Percentiles rank a stretch among this genome's conserved stretches.
Evolutionary conservation across 2,888 invertebrate species (phyloP).

Genomic region (Eustalomyia histrio): DNA sequence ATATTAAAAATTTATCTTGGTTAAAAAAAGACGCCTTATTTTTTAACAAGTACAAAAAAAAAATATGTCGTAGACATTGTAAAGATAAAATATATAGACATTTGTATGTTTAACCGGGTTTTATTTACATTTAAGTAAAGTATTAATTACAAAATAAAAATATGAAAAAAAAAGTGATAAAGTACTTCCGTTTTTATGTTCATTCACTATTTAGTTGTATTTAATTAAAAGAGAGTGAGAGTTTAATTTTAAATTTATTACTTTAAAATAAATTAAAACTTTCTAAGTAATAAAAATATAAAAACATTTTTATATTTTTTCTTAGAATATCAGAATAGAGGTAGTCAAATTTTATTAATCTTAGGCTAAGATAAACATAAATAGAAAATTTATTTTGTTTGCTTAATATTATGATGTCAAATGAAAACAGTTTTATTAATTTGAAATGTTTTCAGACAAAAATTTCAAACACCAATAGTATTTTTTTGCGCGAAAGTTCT

Average conservation of each 20-base stretch:
- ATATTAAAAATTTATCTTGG: not conserved
- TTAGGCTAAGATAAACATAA: slow-evolving; percentile 5
- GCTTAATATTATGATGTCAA: slow-evolving; percentile 7
- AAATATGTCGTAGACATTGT: slow-evolving; percentile 12
- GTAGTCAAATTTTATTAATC: not conserved
- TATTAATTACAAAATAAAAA: slow-evolving; percentile 54
- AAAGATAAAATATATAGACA: slow-evolving; percentile 22
- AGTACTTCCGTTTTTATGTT: slow-evolving; percentile 52
- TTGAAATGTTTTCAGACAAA: too few relatives aligned
- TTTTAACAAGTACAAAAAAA: not conserved
- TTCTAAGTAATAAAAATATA: slow-evolving; percentile 3
- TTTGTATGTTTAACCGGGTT: slow-evolving; percentile 44
- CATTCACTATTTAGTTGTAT: slow-evolving; percentile 6
- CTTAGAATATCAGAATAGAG: slow-evolving; percentile 9
- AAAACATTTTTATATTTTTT: not conserved
- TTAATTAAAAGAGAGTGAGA: slow-evolving; percentile 41
- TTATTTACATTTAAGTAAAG: slow-evolving; percentile 36
- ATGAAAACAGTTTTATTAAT: not conserved
- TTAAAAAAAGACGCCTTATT: slow-evolving; percentile 27
- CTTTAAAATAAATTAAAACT: slow-evolving; percentile 34
- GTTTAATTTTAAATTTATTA: slow-evolving; percentile 31
- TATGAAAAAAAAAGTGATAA: slow-evolving; percentile 46
- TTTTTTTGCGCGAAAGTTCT: too few relatives aligned
- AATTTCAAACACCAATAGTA: too few relatives aligned
- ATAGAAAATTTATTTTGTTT: not conserved